Base-by-base conservation (phyloP, 2,888 invertebrate genomes). In the Ochropacha duplaris region DNA sequence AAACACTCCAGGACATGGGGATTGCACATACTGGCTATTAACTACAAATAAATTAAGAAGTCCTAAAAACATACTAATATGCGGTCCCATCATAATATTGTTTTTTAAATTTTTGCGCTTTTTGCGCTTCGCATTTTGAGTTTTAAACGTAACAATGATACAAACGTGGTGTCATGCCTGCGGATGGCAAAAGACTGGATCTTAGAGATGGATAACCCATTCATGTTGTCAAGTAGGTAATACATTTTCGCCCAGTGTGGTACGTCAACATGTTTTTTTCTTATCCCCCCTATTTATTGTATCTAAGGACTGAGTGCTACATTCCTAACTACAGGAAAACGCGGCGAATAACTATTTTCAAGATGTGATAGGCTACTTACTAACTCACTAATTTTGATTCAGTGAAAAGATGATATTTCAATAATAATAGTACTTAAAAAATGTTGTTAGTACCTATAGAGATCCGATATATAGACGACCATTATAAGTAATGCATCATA, bases 1-100 rank as follows among this genome's bases (percentile, higher is more conserved):
- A 76, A 90, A 90, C 54, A 80, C 63, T 26, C 76, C 71, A 5
- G 89, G 88, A 54, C 90, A 90, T 0, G 89, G 89, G 1, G 88
- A 86, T 26, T 72, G 74, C 3, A 70, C 62, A 60, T 74, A 74
- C 57, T 85, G 83, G 36, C 79, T 72, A 57, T 64, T 58, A 39
- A 77, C 75, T 55, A 60, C 39, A 61, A 69, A 74, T 60, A 77
- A 72, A 65, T 69, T 62, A 56, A 74, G 68, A 58, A 77, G 64
- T 64, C 70, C 69, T 60, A 83, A 56, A 60, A 76, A 56, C 61
- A 76, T 24, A 59, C 80, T 64, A 68, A 74, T 61, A 74, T 64
- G 70, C 59, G 70, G 65, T 60, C 73, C 74, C 71, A 69, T 75
- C 71, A 77, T 71, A 56, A 60, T 64, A 55, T 61, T 69, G 64